phyloP scores from a whole-genome alignment of 1,140 invertebrate species.

The Thaumetopoea pityocampa region DNA sequence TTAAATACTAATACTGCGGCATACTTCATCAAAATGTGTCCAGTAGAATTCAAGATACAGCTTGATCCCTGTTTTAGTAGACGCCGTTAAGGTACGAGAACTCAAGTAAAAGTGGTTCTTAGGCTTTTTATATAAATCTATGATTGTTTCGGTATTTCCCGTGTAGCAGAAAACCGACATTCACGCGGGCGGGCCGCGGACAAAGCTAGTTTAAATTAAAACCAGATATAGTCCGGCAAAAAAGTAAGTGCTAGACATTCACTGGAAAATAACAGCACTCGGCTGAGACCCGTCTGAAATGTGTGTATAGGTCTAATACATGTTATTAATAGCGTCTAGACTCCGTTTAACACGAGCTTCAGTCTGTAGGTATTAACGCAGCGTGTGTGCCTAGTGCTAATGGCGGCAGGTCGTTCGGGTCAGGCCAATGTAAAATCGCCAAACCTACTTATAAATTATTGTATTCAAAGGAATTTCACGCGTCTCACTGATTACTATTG shows the following conservation, averaged over 20 bases:
- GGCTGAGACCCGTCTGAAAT: conserved; percentile 8
- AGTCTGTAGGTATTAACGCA: conserved; percentile 9
- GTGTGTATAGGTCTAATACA: conserved; percentile 13
- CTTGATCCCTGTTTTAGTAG: too few species aligned
- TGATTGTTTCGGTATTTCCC: too few species aligned
- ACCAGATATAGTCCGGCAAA: not conserved
- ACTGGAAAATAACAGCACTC: conserved; percentile 9
- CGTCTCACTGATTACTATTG: not conserved
- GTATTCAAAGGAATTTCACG: conserved; percentile 1
- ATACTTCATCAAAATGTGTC: too few species aligned
- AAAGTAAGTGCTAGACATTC: not conserved
- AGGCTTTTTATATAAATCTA: too few species aligned
- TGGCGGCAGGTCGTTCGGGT: conserved; percentile 9
- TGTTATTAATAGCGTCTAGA: conserved; percentile 21
- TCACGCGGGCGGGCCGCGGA: too few species aligned
- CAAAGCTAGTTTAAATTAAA: too few species aligned
- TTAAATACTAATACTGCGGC: too few species aligned
- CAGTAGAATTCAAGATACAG: too few species aligned
- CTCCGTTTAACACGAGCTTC: conserved; percentile 16
- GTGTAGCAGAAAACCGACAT: too few species aligned
- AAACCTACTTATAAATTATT: conserved; percentile 8
- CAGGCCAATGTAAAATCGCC: conserved; percentile 1
- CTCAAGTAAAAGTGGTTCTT: too few species aligned
- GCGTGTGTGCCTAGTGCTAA: conserved; percentile 8
- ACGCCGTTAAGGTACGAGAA: too few species aligned